These are phyloP conservation scores for Acanthosepion lycidas DNA, from an alignment of 2,888 invertebrate species.

Conservation along the genomic window DNA sequence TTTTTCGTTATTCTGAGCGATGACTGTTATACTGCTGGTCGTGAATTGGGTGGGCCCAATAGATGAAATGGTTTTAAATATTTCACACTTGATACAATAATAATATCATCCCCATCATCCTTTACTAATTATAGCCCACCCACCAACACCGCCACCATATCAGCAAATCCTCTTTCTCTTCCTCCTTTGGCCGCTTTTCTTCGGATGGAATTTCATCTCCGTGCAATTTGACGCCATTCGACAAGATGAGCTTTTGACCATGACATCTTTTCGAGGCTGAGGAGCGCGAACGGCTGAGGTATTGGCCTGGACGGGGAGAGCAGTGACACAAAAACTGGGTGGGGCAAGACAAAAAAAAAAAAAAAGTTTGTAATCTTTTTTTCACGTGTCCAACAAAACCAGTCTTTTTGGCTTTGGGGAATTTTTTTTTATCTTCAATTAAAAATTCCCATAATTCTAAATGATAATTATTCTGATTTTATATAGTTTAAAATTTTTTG, in stretches of 20 bases:
- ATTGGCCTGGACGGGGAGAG: not conserved
- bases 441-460: no score
- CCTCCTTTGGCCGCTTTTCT: not conserved
- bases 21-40: not conserved
- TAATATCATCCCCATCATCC: not conserved
- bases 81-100: not conserved
- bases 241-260: slow-evolving; percentile 21
- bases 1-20: not conserved
- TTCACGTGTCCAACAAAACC: no score
- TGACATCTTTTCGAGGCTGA: not conserved
- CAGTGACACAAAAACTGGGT: not conserved
- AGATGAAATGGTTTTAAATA: not conserved
- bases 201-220: not conserved
- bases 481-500: no score
- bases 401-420: no score
- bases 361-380: no score
- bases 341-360: not conserved
- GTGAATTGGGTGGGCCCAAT: not conserved
- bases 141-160: not conserved
- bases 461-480: no score
- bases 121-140: not conserved
- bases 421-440: no score
- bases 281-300: no score
- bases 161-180: not conserved
- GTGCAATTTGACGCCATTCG: slow-evolving; percentile 33